Conservation (phyloP, 2,797 vertebrate species). For the Serranus cabrilla region DNA sequence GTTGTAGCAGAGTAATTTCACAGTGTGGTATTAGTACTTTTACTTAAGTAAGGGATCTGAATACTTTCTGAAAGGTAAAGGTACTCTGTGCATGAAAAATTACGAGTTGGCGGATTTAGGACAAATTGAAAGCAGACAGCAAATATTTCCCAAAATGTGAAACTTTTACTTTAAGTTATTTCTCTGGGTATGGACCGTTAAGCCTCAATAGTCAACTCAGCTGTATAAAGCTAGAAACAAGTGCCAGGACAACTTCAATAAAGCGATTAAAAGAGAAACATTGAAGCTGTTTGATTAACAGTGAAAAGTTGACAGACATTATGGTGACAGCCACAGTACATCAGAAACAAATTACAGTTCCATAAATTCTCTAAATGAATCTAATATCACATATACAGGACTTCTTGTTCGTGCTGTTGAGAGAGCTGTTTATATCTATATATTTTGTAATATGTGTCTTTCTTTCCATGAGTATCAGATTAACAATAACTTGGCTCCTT, state of each 20-base stretch:
- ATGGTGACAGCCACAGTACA: neutral
- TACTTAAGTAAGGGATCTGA: no score
- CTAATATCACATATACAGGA: neutral
- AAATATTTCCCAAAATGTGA: neutral
- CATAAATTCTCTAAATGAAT: neutral
- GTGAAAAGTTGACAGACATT: neutral
- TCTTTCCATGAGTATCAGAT: neutral
- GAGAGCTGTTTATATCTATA: neutral
- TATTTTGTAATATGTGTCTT: neutral
- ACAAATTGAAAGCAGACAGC: neutral
- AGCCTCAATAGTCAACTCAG: neutral
- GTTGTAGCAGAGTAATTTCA: no score
- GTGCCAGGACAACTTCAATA: neutral
- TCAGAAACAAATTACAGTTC: neutral
- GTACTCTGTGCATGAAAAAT: no score
- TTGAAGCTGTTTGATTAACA: neutral
- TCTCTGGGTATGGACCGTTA: neutral
- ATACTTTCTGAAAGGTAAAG: no score
- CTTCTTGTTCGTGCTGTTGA: neutral
- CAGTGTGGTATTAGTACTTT: no score
- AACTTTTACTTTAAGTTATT: neutral
- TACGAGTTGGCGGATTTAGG: no score
- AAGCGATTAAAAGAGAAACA: neutral
- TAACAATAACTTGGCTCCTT: conserved; percentile 65
- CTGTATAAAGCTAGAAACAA: conserved; percentile 1